phyloP scores from a whole-genome alignment of 2,113 vertebrate species.

The Clarias gariepinus region DNA sequence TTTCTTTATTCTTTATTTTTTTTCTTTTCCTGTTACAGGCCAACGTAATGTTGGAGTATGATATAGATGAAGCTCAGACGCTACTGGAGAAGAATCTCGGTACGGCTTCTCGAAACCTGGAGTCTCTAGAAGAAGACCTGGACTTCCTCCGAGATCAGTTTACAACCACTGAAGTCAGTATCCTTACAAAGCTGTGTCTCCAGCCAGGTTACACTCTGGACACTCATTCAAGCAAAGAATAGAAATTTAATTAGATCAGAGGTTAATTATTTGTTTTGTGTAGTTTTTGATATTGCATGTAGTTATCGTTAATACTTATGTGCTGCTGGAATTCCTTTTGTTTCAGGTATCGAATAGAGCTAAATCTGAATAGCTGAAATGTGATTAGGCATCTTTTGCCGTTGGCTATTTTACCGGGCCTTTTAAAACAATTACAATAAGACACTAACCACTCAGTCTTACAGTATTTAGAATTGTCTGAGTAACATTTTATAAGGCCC shows the following conservation, averaged over 20 bases:
- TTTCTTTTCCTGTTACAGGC: slow-evolving; percentile 72
- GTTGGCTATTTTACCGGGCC: neutral
- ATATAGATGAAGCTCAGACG: slow-evolving; percentile 93
- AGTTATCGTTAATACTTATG: neutral
- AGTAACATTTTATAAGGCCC: neutral
- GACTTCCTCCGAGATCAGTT: slow-evolving; percentile 98
- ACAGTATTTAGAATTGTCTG: neutral
- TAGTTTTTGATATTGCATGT: neutral
- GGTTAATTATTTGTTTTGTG: neutral
- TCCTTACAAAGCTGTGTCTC: slow-evolving; percentile 75
- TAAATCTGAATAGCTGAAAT: neutral
- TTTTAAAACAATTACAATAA: no score
- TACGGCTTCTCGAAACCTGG: slow-evolving; percentile 90
- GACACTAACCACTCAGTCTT: neutral
- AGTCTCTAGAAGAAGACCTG: slow-evolving; percentile 92
- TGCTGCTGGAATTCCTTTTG: neutral
- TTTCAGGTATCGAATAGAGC: neutral
- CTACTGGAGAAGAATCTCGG: slow-evolving; percentile 93
- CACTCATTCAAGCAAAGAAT: neutral
- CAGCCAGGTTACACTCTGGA: neutral
- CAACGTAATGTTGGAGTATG: slow-evolving; percentile 98
- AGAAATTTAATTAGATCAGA: neutral
- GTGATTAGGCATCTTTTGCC: neutral
- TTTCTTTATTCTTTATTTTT: neutral
- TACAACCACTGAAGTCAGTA: slow-evolving; percentile 99